Evolutionary conservation across 1,140 invertebrate genomes (phyloP).

Genomic region (Parapsyche elsis): DNA sequence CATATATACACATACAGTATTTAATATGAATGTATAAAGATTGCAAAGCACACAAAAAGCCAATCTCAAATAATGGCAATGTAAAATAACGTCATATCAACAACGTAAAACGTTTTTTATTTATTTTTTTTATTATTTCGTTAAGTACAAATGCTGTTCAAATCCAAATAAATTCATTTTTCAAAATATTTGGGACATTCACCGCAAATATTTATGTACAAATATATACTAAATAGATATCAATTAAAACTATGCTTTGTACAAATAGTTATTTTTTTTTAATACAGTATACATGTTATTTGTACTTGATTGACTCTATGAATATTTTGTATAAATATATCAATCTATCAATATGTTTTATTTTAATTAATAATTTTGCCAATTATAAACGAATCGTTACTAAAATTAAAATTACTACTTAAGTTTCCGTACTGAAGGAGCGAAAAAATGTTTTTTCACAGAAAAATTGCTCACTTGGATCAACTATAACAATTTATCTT

Average conservation of each 20-base stretch:
- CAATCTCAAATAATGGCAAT: slow-evolving; percentile 40
- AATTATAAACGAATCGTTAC: slow-evolving; percentile 7
- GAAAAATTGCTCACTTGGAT: not conserved
- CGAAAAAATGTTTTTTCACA: too few relatives aligned
- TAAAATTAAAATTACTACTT: not conserved
- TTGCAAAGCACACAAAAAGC: slow-evolving; percentile 18
- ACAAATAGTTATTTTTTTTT: slow-evolving; percentile 46
- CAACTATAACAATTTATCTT: not conserved
- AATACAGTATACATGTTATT: slow-evolving; percentile 47
- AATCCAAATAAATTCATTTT: slow-evolving; percentile 32
- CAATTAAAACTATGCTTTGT: slow-evolving; percentile 42
- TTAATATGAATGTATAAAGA: slow-evolving; percentile 34
- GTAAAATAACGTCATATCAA: slow-evolving; percentile 11
- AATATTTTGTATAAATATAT: slow-evolving; percentile 47
- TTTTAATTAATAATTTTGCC: slow-evolving; percentile 19
- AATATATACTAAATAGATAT: slow-evolving; percentile 32
- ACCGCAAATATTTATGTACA: slow-evolving; percentile 40
- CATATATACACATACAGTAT: slow-evolving; percentile 6
- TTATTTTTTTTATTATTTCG: slow-evolving; percentile 6
- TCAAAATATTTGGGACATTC: slow-evolving; percentile 22
- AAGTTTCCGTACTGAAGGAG: too few relatives aligned
- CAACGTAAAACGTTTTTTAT: slow-evolving; percentile 22
- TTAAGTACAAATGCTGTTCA: slow-evolving; percentile 43
- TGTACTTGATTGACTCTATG: slow-evolving; percentile 48
- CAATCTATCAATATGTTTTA: slow-evolving; percentile 18